Base-by-base conservation (phyloP, 2,888 invertebrate genomes). In the Malacosoma neustria region DNA sequence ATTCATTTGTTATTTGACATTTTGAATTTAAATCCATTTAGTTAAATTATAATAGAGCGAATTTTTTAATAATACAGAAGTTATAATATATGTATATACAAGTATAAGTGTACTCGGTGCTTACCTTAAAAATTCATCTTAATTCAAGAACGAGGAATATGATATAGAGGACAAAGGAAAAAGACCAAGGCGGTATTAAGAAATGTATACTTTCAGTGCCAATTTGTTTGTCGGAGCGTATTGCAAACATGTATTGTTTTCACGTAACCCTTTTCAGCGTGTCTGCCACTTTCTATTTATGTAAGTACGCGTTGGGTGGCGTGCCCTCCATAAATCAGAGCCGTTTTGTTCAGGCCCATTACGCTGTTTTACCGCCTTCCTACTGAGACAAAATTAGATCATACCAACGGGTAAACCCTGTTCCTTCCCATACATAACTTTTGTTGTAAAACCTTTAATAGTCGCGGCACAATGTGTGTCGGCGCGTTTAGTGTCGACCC, bases 351-450 rank as follows among this genome's bases (percentile, higher is more conserved):
- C 74, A 61, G 71, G 65, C 64, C 75, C 73, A 77, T 81, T 79
- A 77, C 77, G 60, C 51, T 72, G 70, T 72, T 77, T 79, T 77
- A 77, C 79, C 74, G 72, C 75, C 72, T 73, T 73, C 67, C 68
- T 74, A 72, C 74, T 70, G 73, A 72, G 69, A 77, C 76, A 68
- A 76, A 79, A 79, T 77, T 79, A 77, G 76, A 77, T 76, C 73
- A 77, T 72, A 70, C 72, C 66, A 57, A 67, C 70, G 72, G 69
- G 66, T 66, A 68, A 64, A 65, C 68, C 69, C 61, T 52, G 57
- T 57, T 57, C 54, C 61, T 57, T 51, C 54, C 60, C 69, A 67
- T 69, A 67, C 65, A 70, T 73, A 72, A 73, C 69, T 69, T 72
- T 58, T 60, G 68, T 57, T 74, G 70, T 72, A 74, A 74, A 74